Percentiles rank a stretch among this genome's conserved stretches.
Evolutionary conservation across 2,113 vertebrate genomes (phyloP).

Genomic region (Colistium nudipinnis): DNA sequence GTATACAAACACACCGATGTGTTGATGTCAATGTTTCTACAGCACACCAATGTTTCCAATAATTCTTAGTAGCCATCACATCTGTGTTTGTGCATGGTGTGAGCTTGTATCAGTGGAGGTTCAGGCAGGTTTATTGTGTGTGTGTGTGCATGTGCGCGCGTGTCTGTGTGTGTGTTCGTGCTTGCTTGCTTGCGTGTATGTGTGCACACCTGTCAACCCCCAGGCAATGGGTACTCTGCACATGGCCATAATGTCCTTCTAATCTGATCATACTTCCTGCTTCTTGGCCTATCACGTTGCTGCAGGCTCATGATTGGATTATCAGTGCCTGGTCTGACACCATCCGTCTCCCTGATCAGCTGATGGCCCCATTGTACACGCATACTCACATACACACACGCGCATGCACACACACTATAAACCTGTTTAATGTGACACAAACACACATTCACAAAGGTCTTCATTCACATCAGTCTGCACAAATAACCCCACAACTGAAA

Average conservation of each 20-base stretch:
- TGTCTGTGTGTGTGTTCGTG: constrained; percentile 21
- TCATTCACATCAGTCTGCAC: constrained; percentile 51
- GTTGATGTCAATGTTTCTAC: constrained; percentile 25
- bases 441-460: constrained; percentile 41
- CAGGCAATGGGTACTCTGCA: constrained; percentile 84
- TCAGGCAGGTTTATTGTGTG: constrained; percentile 60
- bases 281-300: constrained; percentile 95
- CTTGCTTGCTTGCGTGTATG: constrained; percentile 21
- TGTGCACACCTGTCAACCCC: constrained; percentile 70
- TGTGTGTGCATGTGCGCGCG: constrained; percentile 24
- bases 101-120: constrained; percentile 49
- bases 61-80: constrained; percentile 40
- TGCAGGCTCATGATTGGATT: constrained; percentile 94
- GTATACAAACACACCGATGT: constrained; percentile 8
- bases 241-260: constrained; percentile 94
- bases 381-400: constrained; percentile 64
- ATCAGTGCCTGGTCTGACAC: constrained; percentile 77
- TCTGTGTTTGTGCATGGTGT: constrained; percentile 46
- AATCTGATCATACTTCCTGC: constrained; percentile 97
- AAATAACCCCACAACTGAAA: constrained; percentile 43
- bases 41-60: constrained; percentile 33
- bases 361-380: constrained; percentile 74
- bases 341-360: constrained; percentile 79
- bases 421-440: constrained; percentile 76
- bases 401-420: constrained; percentile 56